Evolutionary conservation across 2,888 invertebrate species (phyloP), one percentile per base, ranked within the genome.

Genomic region (Agonopterix subpropinquella): DNA sequence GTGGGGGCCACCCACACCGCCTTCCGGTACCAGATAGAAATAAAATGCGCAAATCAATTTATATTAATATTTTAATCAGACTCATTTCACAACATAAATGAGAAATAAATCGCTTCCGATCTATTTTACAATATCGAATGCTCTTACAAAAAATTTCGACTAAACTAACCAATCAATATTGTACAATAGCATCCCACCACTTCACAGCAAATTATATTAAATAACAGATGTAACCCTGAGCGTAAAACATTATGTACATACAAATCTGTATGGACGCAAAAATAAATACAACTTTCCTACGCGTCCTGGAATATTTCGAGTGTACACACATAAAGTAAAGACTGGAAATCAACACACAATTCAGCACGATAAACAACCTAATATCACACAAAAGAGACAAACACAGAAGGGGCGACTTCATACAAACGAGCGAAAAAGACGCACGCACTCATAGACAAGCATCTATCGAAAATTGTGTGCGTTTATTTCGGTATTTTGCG

Each of bases 71-170:
- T 80, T 81, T 85, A 87, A 80, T 87, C 81, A 82, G 81, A 87
- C 86, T 87, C 87, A 83, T 85, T 85, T 82, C 76, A 81, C 78
- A 80, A 83, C 77, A 76, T 75, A 83, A 81, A 78, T 82, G 82
- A 82, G 81, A 77, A 70, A 77, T 73, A 74, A 73, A 66, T 62
- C 64, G 59, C 62, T 57, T 50, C 59, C 51, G 67, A 67, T 68
- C 70, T 61, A 69, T 73, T 70, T 61, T 79, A 77, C 81, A 79
- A 73, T 60, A 73, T 64, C 70, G 71, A 68, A 64, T 53, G 59
- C 63, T 62, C 63, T 62, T 70, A 72, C 58, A 76, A 75, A 73
- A 65, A 72, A 65, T 58, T 58, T 64, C 69, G 71, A 61, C 66
- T 70, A 72, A 62, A 48, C 11, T 44, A 50, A 47, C 53, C 62